Conservation (phyloP, 2,888 invertebrate genomes). For the Acanthoscelides obtectus region DNA sequence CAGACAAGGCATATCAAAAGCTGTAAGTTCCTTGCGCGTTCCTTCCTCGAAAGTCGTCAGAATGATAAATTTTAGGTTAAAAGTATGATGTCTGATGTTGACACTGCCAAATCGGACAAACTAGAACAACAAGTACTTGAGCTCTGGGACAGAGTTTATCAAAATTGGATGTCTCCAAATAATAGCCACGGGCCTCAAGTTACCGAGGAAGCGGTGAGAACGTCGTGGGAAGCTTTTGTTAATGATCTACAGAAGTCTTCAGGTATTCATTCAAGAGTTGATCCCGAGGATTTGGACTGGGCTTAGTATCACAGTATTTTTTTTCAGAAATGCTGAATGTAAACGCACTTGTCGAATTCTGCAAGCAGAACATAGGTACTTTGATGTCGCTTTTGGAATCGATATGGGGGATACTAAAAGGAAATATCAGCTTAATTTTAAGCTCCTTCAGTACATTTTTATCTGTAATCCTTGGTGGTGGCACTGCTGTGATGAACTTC, state of each 20-base stretch:
- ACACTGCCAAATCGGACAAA: conserved; percentile 72
- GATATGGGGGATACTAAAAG: conserved; percentile 85
- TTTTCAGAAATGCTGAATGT: conserved; percentile 65
- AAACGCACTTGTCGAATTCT: conserved; percentile 71
- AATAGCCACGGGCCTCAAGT: conserved; percentile 66
- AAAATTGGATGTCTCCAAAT: conserved; percentile 80
- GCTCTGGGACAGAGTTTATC: conserved; percentile 90
- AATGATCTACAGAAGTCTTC: conserved; percentile 71
- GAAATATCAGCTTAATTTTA: conserved; percentile 82
- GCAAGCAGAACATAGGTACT: conserved; percentile 86
- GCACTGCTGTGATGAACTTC: conserved; percentile 85
- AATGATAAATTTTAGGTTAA: conserved; percentile 54
- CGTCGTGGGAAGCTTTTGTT: conserved; percentile 67
- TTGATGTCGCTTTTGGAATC: conserved; percentile 81
- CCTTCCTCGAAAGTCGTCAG: neutral
- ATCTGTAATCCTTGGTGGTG: conserved; percentile 82
- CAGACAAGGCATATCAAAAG: conserved; percentile 82
- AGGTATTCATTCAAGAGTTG: conserved; percentile 50
- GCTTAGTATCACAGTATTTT: neutral
- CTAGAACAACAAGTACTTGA: conserved; percentile 86
- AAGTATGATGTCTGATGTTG: conserved; percentile 73
- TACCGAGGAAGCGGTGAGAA: conserved; percentile 65
- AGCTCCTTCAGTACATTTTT: conserved; percentile 82
- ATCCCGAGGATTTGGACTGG: neutral
- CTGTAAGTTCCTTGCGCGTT: conserved; percentile 53